These are phyloP conservation scores for Archegozetes longisetosus DNA, from an alignment of 1,140 invertebrate species.

Conservation along the genomic window DNA sequence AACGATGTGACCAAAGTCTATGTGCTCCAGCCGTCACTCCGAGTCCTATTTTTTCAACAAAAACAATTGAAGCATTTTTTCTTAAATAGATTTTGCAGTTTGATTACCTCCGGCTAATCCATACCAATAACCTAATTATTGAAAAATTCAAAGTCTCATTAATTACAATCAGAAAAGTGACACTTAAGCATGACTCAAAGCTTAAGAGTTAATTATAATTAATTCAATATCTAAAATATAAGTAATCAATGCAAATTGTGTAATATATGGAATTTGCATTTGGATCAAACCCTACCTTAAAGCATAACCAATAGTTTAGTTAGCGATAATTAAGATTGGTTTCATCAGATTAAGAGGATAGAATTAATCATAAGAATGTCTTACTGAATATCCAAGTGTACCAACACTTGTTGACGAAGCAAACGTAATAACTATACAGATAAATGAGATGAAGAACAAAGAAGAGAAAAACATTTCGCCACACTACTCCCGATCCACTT, in stretches of 20 bases:
- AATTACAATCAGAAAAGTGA: neutral
- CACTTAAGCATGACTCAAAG: no score
- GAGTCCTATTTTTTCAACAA: constrained; percentile 25
- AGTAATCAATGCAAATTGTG: no score
- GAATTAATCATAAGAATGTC: no score
- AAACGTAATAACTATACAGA: constrained; percentile 1
- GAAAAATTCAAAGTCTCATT: neutral
- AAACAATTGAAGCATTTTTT: neutral
- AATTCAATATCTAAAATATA: no score
- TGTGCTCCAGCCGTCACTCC: constrained; percentile 47
- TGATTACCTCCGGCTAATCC: neutral
- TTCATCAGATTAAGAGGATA: no score
- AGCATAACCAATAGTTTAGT: no score
- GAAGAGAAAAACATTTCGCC: constrained; percentile 5
- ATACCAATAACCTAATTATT: neutral
- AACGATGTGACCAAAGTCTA: constrained; percentile 36
- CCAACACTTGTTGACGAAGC: neutral
- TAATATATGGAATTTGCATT: no score
- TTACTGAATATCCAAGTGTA: neutral
- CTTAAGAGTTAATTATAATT: no score
- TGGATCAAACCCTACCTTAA: no score
- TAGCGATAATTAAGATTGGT: no score
- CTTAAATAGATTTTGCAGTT: neutral
- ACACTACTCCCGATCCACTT: neutral
- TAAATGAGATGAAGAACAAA: neutral